Conservation (phyloP, 2,113 vertebrate genomes). For the Polyodon spathula region DNA sequence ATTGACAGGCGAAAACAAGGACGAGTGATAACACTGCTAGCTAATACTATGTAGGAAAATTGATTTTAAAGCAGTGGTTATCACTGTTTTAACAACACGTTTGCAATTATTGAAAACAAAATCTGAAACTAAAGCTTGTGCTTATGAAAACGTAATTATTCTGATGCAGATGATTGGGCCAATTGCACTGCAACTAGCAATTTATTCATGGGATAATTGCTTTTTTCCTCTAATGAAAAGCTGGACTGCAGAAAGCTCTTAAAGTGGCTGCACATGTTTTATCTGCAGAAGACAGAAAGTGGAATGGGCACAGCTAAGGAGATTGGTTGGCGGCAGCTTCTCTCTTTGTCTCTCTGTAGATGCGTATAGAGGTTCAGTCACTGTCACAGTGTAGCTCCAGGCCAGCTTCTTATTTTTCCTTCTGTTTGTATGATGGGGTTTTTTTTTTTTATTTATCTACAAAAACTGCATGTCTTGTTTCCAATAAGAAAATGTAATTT, state of each 20-base stretch:
- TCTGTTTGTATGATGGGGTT: not conserved
- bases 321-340: not conserved
- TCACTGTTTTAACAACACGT: too few species aligned
- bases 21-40: too few species aligned
- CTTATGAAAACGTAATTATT: too few species aligned
- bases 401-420: not conserved
- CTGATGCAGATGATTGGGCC: too few species aligned
- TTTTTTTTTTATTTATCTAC: not conserved
- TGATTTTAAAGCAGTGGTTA: too few species aligned
- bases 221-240: not conserved
- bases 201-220: too few species aligned
- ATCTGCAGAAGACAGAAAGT: slow-evolving; percentile 10
- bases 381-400: slow-evolving; percentile 1
- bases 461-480: not conserved
- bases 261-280: not conserved
- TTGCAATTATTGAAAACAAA: too few species aligned
- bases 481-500: not conserved
- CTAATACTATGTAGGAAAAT: too few species aligned
- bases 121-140: too few species aligned
- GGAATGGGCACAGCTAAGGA: not conserved
- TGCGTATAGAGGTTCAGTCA: not conserved
- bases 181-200: too few species aligned
- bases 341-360: not conserved
- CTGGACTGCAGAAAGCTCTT: not conserved
- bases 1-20: too few species aligned